Conservation (phyloP, 2,888 invertebrate genomes). For the Lasioglossum figueresi region DNA sequence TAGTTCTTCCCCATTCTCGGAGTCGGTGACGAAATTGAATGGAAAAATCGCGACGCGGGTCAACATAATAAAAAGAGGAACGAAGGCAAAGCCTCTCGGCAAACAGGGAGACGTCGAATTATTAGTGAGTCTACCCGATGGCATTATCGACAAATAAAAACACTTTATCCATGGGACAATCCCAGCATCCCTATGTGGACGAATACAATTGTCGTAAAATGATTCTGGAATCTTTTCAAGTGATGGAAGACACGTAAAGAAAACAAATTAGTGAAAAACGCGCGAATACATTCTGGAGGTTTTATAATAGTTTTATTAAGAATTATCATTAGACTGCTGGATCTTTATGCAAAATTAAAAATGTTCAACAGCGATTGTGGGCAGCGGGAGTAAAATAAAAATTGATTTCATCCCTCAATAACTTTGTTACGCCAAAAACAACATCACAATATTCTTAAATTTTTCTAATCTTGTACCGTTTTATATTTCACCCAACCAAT, state of each 20-base stretch:
- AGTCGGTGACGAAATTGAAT: slow-evolving; percentile 52
- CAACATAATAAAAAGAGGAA: slow-evolving; percentile 71
- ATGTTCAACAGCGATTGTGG: too few relatives aligned
- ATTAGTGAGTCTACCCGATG: slow-evolving; percentile 70
- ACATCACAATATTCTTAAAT: too few relatives aligned
- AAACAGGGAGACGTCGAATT: slow-evolving; percentile 75
- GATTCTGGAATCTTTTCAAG: slow-evolving; percentile 35
- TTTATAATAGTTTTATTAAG: neutral
- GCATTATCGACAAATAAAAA: slow-evolving; percentile 77
- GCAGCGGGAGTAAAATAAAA: too few relatives aligned
- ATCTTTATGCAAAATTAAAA: too few relatives aligned
- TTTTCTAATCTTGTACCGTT: too few relatives aligned
- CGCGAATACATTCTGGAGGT: neutral
- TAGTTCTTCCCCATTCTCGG: slow-evolving; percentile 23
- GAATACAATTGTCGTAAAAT: slow-evolving; percentile 51
- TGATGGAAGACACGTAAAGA: slow-evolving; percentile 1
- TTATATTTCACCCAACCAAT: too few relatives aligned
- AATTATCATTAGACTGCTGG: neutral
- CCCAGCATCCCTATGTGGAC: slow-evolving; percentile 61
- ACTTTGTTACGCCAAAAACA: too few relatives aligned
- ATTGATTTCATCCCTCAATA: too few relatives aligned
- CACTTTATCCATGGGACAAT: slow-evolving; percentile 75
- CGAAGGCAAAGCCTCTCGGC: slow-evolving; percentile 68
- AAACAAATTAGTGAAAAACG: neutral
- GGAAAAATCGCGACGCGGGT: slow-evolving; percentile 60